Conservation (phyloP, 2,888 invertebrate genomes). For the Drosophila acutilabella region DNA sequence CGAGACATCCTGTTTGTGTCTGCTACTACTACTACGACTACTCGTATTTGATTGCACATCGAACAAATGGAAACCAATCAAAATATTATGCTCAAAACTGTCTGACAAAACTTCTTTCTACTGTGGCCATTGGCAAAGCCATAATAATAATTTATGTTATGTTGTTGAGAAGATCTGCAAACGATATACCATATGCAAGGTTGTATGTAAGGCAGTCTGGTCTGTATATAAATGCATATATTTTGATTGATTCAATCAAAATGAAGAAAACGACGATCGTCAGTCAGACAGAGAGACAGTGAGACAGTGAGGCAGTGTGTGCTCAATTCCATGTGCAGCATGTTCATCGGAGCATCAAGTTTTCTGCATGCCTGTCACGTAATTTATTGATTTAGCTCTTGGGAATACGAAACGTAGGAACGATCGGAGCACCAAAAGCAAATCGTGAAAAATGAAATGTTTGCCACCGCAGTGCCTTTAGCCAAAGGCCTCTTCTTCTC, state of each 20-base stretch:
- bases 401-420: slow-evolving; percentile 75
- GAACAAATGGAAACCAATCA: slow-evolving; percentile 62
- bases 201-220: slow-evolving; percentile 25
- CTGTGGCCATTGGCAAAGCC: slow-evolving; percentile 44
- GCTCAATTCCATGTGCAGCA: slow-evolving; percentile 29
- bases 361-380: slow-evolving; percentile 84
- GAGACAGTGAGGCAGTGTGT: neutral
- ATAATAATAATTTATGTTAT: slow-evolving; percentile 73
- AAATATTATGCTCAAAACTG: slow-evolving; percentile 43
- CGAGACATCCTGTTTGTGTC: slow-evolving; percentile 7
- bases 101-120: slow-evolving; percentile 15
- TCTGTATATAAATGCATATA: slow-evolving; percentile 63
- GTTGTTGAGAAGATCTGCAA: slow-evolving; percentile 62
- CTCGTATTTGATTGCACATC: slow-evolving; percentile 34
- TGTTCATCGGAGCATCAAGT: slow-evolving; percentile 67
- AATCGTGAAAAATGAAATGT: slow-evolving; percentile 78
- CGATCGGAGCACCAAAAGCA: slow-evolving; percentile 46
- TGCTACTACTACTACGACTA: neutral
- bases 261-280: slow-evolving; percentile 59
- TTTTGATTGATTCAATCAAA: slow-evolving; percentile 84
- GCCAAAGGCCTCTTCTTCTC: slow-evolving; percentile 32
- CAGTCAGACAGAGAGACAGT: neutral
- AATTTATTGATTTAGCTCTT: slow-evolving; percentile 85
- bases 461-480: slow-evolving; percentile 70
- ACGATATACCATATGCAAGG: slow-evolving; percentile 21